Percentiles rank a stretch among this genome's conserved stretches.
phyloP scores from a whole-genome alignment of 2,888 invertebrate genomes.

The Ypsolopha sequella region DNA sequence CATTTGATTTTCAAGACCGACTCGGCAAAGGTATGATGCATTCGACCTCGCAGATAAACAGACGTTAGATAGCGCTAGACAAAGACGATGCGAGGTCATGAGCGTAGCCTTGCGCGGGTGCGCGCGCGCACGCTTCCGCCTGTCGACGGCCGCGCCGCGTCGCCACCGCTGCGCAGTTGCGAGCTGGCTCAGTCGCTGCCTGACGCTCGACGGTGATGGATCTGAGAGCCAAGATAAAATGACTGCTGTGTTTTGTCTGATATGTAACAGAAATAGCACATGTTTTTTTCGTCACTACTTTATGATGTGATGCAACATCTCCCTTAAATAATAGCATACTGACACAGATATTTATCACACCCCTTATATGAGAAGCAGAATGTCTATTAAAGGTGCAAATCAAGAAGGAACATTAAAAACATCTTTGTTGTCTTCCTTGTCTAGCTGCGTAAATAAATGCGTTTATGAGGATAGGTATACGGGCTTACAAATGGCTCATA shows the following conservation, averaged over 20 bases:
- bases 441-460: background rate
- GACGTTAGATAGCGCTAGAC: slow-evolving; percentile 67
- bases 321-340: too few relatives aligned
- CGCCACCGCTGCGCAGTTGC: slow-evolving; percentile 23
- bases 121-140: slow-evolving; percentile 60
- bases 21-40: slow-evolving; percentile 59
- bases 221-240: slow-evolving; percentile 10
- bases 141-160: slow-evolving; percentile 29
- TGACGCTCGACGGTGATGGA: slow-evolving; percentile 28
- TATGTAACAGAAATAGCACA: too few relatives aligned
- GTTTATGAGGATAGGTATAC: slow-evolving; percentile 10
- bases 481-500: slow-evolving; percentile 27
- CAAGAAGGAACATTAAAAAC: background rate
- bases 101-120: slow-evolving; percentile 68
- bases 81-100: slow-evolving; percentile 69
- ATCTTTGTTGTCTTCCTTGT: background rate
- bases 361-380: background rate
- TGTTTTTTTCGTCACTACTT: too few relatives aligned
- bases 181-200: slow-evolving; percentile 22
- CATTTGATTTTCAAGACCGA: slow-evolving; percentile 41
- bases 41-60: slow-evolving; percentile 65
- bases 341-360: background rate
- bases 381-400: background rate
- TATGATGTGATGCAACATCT: too few relatives aligned
- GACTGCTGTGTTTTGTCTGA: too few relatives aligned